Evolutionary conservation across 2,888 invertebrate species (phyloP).

Genomic region (Actias luna): DNA sequence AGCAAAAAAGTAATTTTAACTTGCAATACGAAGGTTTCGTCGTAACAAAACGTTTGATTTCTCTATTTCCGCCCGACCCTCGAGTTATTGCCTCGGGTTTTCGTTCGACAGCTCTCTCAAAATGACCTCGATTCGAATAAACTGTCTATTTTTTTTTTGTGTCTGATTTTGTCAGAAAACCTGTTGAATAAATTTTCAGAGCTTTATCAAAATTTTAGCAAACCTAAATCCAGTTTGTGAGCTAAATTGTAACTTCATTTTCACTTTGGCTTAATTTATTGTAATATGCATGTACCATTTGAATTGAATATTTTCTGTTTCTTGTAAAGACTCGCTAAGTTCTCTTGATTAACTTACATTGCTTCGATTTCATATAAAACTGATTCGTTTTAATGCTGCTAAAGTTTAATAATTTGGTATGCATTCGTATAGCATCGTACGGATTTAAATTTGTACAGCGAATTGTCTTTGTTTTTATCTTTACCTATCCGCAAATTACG

Average conservation of each 20-base stretch:
- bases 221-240: neutral
- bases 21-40: neutral
- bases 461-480: too few species aligned
- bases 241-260: neutral
- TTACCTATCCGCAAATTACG: too few species aligned
- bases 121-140: neutral
- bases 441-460: neutral
- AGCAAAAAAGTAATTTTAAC: neutral
- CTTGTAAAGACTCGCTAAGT: neutral
- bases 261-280: neutral
- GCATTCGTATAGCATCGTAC: too few species aligned
- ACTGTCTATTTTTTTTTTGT: neutral
- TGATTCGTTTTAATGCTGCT: neutral
- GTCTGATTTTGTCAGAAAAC: neutral
- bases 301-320: neutral
- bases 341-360: neutral
- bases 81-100: conserved; percentile 4
- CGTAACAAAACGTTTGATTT: conserved; percentile 5
- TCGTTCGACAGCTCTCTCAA: neutral
- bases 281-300: neutral
- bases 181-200: neutral
- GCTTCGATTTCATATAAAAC: neutral
- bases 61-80: conserved; percentile 3
- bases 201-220: neutral
- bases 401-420: neutral